A percentile compares a stretch with the other conserved stretches of the same genome.
Conservation (phyloP, 2,797 vertebrate species). For the Lophotriccus pileatus region DNA sequence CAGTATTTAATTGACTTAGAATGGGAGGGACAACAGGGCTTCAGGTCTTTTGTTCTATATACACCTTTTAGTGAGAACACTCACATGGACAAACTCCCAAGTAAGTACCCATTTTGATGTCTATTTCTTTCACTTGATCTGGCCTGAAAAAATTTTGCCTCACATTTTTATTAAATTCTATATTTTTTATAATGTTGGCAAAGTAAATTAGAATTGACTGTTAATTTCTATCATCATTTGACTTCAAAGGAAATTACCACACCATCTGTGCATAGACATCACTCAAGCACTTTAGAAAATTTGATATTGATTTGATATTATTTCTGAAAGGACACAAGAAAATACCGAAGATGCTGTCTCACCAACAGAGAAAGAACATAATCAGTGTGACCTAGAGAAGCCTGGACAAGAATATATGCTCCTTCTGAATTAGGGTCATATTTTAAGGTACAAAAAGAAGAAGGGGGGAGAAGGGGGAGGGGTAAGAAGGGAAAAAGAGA, state of each 20-base stretch:
- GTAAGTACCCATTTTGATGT: neutral
- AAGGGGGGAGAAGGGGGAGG: too few species aligned
- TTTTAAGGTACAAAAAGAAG: neutral
- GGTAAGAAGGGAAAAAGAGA: neutral
- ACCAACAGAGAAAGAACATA: neutral
- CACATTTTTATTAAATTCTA: neutral
- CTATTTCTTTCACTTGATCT: neutral
- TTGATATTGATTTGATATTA: conserved; percentile 33
- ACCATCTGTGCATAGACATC: neutral
- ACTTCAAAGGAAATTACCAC: conserved; percentile 9
- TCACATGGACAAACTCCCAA: neutral
- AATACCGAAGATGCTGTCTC: neutral
- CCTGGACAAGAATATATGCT: neutral
- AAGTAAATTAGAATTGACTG: conserved; percentile 16
- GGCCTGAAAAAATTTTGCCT: neutral
- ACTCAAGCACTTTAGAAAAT: conserved; percentile 18
- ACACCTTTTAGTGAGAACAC: neutral
- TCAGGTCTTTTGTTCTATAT: neutral
- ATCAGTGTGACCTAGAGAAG: neutral
- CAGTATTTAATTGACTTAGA: neutral
- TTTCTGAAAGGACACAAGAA: conserved; percentile 25
- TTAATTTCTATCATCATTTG: conserved; percentile 17
- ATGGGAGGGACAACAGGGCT: neutral
- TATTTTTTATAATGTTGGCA: neutral
- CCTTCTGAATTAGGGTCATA: neutral